Base-by-base conservation (phyloP, 2,888 invertebrate species). In the Drosophila greeni region DNA sequence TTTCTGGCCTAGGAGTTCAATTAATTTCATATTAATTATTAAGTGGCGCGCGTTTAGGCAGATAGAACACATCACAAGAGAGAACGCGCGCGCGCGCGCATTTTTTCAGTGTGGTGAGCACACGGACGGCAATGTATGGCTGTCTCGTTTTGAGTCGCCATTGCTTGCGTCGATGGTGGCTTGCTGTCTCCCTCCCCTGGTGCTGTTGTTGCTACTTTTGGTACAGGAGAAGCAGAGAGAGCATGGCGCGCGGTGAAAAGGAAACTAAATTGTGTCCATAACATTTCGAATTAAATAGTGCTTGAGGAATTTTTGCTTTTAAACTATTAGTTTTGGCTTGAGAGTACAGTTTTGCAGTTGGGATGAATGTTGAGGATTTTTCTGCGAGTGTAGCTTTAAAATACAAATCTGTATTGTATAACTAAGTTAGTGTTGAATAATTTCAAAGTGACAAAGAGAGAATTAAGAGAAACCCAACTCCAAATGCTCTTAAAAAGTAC, bases 71-170 rank as follows among this genome's bases (percentile, higher is more conserved):
- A 37, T 26, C 12, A 14, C 31, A 24, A 54, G 18, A 45, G 56
- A 52, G 52, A 76, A 65, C 57, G 37, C 75, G 76, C 78, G 78
- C 78, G 77, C 77, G 78, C 78, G 69, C 69, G 71, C 66, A 65
- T 84, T 78, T 78, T 79, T 74, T 68, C 57, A 55, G 14, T 47
- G 52, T 56, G 56, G 58, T 52, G 51, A 23, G 37, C 45, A 45
- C 43, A 54, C 51, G 8, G 42, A 54, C 49, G 5, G 43, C 37
- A 16, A 58, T 23, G 69, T 76, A 75, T 75, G n/a, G 79, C 72
- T 64, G 26, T 77, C 79, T 73, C 84, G 53, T 43, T 75, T 66
- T 70, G 40, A 56, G 29, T 62, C 75, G 75, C 67, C 62, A 64
- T 51, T 42, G 70, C 70, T 39, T 47, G 54, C 34, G 40, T 24